Base-by-base conservation (phyloP, 1,140 invertebrate genomes). In the Musca vetustissima region DNA sequence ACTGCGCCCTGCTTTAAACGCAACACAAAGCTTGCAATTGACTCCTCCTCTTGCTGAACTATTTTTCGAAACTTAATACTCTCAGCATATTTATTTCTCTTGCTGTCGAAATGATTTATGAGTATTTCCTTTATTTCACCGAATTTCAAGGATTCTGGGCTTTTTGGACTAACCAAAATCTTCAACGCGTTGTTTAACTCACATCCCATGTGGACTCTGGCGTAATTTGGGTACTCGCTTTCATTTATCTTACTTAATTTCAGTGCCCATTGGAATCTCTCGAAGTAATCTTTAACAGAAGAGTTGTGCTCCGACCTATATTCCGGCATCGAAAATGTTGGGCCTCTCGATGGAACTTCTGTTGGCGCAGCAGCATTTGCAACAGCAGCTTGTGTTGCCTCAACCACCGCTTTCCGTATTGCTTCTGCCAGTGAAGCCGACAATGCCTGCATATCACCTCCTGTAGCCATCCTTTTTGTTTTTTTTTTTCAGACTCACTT, bases 321-420 rank as follows among this genome's bases (percentile, higher is more conserved):
- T 64, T 64, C 59, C 17, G 59, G 15, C 28, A 64, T 64, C 14
- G 28, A 36, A 64, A 43, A 43, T 15, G 15, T 17, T 17, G 28
- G 59, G 3, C 9, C 9, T 15, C 24, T 55, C 24, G 11, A 3
- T 24, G 53, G 24, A 25, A 15, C 9, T 9, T 6, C 8, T 22
- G 24, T 22, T 9, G 52, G 14, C 21, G 52, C 19, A 22, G 14
- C 24, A 13, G 24, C 24, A 22, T 55, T 22, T 15, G 52, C 52
- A 22, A 55, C 21, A 55, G 22, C 52, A 28, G 52, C 52, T 55
- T 55, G 52, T 55, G 52, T 55, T 55, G 22, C 53, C 22, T 55
- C 53, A 24, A 55, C 14, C 22, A 55, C 53, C 24, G 53, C 53
- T 55, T 24, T 55, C 8, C 53, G 22, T 11, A 25, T 55, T 13